Base-by-base conservation (phyloP, 2,888 invertebrate genomes). In the Apamea sordens region DNA sequence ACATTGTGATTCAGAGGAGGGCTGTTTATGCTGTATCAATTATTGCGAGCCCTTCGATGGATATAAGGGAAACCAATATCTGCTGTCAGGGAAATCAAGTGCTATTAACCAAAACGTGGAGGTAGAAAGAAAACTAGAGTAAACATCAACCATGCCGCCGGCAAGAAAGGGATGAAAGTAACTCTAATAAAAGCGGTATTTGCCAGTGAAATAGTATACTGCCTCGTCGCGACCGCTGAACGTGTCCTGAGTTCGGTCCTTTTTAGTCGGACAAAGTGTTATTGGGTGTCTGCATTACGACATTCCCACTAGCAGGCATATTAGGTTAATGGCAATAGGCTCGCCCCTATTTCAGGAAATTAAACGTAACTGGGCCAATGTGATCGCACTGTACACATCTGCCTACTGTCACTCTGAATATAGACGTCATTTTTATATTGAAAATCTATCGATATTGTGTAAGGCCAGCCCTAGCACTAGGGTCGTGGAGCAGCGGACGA, bases 1-100 rank as follows among this genome's bases (percentile, higher is more conserved):
- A 69, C 56, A 64, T 64, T 63, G 83, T 56, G 76, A 76, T 10
- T 65, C 24, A 32, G 18, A 10, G 44, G 59, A 72, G 32, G 11
- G 32, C 56, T 70, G 44, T 53, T 81, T 83, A 63, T 50, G 32
- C 36, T 76, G 68, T 82, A 50, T 77, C 47, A 72, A 72, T 63
- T 68, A 82, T 47, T n/a, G 61, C 18, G 36, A 47, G 36, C 28
- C 61, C 44, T 61, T 15, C 44, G 61, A 36, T 15, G 13, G 28
- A 36, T n/a, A 67, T n/a, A 15, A 61, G 28, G 61, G 28, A 50
- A 28, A 36, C 59, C 53, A 47, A 68, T 56, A 68, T 75, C 21
- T 53, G 24, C 53, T 67, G 76, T n/a, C 53, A 56, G 36, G 32
- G 18, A 44, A 59, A 82, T 75, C 68, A 63, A 80, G 50, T 44